Evolutionary conservation across 2,888 invertebrate genomes (phyloP).

Genomic region (Aromia moschata): DNA sequence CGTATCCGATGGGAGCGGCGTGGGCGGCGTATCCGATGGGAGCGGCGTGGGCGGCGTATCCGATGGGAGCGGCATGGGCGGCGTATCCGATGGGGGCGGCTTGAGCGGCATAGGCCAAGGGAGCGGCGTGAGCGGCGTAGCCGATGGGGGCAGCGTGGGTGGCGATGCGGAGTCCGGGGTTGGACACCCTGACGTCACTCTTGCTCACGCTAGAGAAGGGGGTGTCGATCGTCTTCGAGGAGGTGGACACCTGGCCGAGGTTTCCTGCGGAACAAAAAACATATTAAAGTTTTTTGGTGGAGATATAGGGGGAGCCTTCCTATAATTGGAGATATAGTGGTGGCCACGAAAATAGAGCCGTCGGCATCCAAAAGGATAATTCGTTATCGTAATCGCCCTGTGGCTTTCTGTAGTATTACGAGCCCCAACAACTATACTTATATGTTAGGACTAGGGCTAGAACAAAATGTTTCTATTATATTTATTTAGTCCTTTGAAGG

Average conservation of each 20-base stretch:
- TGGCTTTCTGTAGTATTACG: no score
- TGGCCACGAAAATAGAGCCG: no score
- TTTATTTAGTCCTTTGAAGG: no score
- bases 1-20: conserved; percentile 63
- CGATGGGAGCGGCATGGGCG: conserved; percentile 60
- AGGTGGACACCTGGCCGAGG: conserved; percentile 75
- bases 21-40: conserved; percentile 42
- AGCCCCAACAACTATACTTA: no score
- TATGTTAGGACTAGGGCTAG: no score
- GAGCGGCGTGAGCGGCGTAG: conserved; percentile 52
- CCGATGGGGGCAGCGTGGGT: conserved; percentile 51
- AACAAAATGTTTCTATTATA: no score
- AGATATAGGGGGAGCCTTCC: no score
- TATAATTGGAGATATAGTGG: no score
- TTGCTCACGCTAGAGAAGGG: conserved; percentile 78
- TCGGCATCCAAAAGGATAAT: no score
- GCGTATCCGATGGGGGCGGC: conserved; percentile 41
- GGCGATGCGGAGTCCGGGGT: conserved; percentile 65
- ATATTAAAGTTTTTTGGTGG: no score
- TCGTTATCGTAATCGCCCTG: no score
- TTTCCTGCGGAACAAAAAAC: conserved; percentile 62
- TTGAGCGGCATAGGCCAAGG: conserved; percentile 62
- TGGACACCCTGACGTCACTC: conserved; percentile 75
- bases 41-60: conserved; percentile 55
- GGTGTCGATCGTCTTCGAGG: conserved; percentile 75